A percentile compares a stretch with the other conserved stretches of the same genome.
Evolutionary conservation across 2,113 vertebrate species (phyloP).

Genomic region (Podilymbus podiceps): DNA sequence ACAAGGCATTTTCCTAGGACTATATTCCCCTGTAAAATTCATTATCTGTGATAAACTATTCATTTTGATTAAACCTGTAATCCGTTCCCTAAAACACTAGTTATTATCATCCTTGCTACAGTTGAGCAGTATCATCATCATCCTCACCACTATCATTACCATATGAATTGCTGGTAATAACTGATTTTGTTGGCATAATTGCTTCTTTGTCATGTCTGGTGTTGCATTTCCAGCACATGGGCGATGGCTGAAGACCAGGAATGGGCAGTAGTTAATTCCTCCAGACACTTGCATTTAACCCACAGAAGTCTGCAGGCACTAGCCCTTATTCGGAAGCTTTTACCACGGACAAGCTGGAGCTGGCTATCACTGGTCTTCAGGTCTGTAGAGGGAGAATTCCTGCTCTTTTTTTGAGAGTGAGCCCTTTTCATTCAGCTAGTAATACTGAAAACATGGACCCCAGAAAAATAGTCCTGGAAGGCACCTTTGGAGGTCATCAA

Average conservation of each 20-base stretch:
- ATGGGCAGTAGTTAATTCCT: conserved; percentile 33
- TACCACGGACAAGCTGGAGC: not conserved
- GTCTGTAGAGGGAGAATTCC: not conserved
- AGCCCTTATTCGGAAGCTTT: not conserved
- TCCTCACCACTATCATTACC: conserved; percentile 61
- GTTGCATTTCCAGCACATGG: conserved; percentile 19
- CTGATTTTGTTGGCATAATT: conserved; percentile 64
- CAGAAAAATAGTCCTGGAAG: not conserved
- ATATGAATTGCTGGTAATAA: conserved; percentile 71
- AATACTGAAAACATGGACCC: not conserved
- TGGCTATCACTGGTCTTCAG: not conserved
- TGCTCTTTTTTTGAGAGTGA: not conserved
- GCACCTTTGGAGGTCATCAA: not conserved
- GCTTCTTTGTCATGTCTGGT: conserved; percentile 54
- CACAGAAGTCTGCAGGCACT: not conserved
- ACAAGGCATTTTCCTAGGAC: conserved; percentile 24
- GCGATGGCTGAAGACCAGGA: conserved; percentile 21
- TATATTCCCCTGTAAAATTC: conserved; percentile 31
- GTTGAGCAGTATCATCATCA: conserved; percentile 55
- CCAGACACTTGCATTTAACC: not conserved
- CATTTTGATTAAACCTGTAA: conserved; percentile 67
- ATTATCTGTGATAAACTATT: conserved; percentile 62
- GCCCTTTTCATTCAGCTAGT: not conserved
- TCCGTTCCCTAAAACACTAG: conserved; percentile 42
- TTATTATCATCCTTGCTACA: conserved; percentile 54